Conservation (phyloP, 2,113 vertebrate genomes). For the Symphodus melops region DNA sequence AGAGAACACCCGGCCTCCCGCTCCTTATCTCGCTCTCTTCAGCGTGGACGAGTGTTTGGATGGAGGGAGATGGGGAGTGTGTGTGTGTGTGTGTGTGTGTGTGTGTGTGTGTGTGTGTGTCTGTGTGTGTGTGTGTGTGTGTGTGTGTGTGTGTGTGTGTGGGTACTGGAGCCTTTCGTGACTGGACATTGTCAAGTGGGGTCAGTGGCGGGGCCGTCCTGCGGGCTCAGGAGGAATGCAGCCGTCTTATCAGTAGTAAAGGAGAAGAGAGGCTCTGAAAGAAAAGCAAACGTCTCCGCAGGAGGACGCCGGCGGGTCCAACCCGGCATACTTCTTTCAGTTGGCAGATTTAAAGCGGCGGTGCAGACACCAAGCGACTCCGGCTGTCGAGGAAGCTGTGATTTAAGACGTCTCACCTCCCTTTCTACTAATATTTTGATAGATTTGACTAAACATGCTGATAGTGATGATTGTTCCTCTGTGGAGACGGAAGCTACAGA, state of each 20-base stretch:
- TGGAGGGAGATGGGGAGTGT: slow-evolving; percentile 49
- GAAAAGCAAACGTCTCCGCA: slow-evolving; percentile 67
- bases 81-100: slow-evolving; percentile 27
- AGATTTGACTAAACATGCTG: slow-evolving; percentile 26
- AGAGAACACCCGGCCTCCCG: slow-evolving; percentile 58
- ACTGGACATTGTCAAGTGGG: slow-evolving; percentile 83
- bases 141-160: slow-evolving; percentile 34
- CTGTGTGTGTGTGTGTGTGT: slow-evolving; percentile 28
- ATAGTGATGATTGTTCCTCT: slow-evolving; percentile 18
- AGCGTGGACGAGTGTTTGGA: slow-evolving; percentile 61
- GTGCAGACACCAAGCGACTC: slow-evolving; percentile 56
- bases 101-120: slow-evolving; percentile 31
- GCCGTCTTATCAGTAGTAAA: slow-evolving; percentile 80
- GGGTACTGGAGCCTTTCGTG: slow-evolving; percentile 60
- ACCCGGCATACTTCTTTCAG: slow-evolving; percentile 37
- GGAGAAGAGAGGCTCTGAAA: slow-evolving; percentile 50
- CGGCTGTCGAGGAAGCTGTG: slow-evolving; percentile 50
- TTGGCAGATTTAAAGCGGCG: slow-evolving; percentile 76
- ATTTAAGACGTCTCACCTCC: slow-evolving; percentile 61
- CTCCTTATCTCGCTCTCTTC: slow-evolving; percentile 71
- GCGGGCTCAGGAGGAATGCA: slow-evolving; percentile 75
- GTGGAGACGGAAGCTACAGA: slow-evolving; percentile 43
- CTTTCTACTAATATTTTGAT: slow-evolving; percentile 54
- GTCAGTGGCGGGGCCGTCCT: slow-evolving; percentile 70
- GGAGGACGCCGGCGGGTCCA: slow-evolving; percentile 47